Percentiles rank a stretch among this genome's conserved stretches.
Conservation (phyloP, 1,140 invertebrate genomes). For the Drosophila littoralis region DNA sequence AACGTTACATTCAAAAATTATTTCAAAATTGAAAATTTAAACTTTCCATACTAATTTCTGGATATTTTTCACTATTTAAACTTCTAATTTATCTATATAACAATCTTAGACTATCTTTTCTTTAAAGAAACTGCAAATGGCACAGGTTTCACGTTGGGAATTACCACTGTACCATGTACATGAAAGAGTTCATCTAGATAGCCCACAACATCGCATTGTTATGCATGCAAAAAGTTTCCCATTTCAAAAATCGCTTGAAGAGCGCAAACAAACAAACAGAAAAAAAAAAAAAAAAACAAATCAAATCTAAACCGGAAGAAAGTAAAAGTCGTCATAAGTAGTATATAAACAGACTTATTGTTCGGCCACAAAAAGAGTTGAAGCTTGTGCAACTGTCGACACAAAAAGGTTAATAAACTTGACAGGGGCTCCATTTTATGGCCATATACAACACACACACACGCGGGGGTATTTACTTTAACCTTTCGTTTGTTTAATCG, state of each 20-base stretch:
- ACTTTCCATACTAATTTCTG: too few species aligned
- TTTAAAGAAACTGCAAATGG: too few species aligned
- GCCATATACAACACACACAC: slow-evolving; percentile 8
- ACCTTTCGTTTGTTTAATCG: slow-evolving; percentile 81
- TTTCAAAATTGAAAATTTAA: too few species aligned
- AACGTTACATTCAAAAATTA: too few species aligned
- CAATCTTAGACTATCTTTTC: too few species aligned
- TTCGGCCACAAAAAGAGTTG: slow-evolving; percentile 16
- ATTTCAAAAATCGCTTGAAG: not conserved
- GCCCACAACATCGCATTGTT: not conserved
- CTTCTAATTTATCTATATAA: too few species aligned
- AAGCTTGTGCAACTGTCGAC: slow-evolving; percentile 39
- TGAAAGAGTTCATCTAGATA: not conserved
- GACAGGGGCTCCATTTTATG: slow-evolving; percentile 25
- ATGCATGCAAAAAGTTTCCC: slow-evolving; percentile 17
- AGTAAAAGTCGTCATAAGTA: slow-evolving; percentile 58
- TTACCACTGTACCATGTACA: not conserved
- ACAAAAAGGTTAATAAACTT: slow-evolving; percentile 74
- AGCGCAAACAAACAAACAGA: not conserved
- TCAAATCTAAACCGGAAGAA: slow-evolving; percentile 47
- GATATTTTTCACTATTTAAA: too few species aligned
- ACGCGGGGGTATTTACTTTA: slow-evolving; percentile 51
- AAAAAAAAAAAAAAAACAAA: slow-evolving; percentile 14
- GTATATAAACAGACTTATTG: slow-evolving; percentile 10
- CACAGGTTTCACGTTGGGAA: not conserved